phyloP scores from a whole-genome alignment of 1,140 invertebrate genomes.

The Halesus radiatus region DNA sequence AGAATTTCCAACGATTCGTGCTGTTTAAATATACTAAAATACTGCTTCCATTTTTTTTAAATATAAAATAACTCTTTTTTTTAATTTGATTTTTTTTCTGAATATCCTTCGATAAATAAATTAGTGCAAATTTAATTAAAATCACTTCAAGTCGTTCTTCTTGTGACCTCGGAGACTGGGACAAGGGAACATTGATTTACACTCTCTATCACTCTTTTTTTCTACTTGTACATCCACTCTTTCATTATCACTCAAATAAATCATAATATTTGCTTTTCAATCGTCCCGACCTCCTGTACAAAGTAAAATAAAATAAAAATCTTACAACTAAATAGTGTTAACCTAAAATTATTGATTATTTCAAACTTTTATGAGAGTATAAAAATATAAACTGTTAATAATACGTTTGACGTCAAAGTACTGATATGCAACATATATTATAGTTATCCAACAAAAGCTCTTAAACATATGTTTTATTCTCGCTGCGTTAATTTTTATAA shows the following conservation, averaged over 20 bases:
- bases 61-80: background rate
- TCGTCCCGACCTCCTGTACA: conserved; percentile 67
- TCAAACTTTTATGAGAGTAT: background rate
- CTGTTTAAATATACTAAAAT: background rate
- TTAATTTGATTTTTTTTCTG: background rate
- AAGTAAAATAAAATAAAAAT: conserved; percentile 37
- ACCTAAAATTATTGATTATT: conserved; percentile 15
- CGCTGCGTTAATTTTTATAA: background rate
- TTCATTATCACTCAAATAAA: conserved; percentile 33
- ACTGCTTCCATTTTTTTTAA: background rate
- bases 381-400: conserved; percentile 5
- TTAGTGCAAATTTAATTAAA: conserved; percentile 50
- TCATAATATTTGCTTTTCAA: conserved; percentile 53
- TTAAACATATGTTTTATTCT: background rate
- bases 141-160: conserved; percentile 66
- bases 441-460: background rate
- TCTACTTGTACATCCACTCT: conserved; percentile 15
- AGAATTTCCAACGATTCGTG: conserved; percentile 44
- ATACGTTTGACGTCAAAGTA: conserved; percentile 33
- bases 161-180: conserved; percentile 65
- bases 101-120: conserved; percentile 21
- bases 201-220: background rate
- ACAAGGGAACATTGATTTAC: conserved; percentile 64
- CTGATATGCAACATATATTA: background rate
- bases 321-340: conserved; percentile 1